Percentiles rank a stretch among this genome's conserved stretches.
Conservation (phyloP, 2,797 vertebrate genomes). For the Syngnathus acus region DNA sequence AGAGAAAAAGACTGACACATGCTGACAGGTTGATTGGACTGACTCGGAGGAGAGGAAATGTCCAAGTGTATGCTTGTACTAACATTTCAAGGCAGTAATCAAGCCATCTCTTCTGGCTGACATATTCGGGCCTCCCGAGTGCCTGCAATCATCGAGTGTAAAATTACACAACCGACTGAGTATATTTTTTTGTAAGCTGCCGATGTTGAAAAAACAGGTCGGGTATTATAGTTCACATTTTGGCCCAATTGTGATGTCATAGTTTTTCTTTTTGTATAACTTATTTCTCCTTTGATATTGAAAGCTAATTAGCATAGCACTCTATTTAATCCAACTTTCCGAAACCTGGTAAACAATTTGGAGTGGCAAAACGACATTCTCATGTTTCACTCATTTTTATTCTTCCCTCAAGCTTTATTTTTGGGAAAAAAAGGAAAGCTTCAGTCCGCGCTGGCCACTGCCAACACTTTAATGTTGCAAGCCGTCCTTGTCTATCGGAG, state of each 20-base stretch:
- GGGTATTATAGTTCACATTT: neutral
- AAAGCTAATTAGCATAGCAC: slow-evolving; percentile 21
- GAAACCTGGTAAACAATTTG: slow-evolving; percentile 21
- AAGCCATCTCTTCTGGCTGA: neutral
- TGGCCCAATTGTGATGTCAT: neutral
- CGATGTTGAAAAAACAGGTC: neutral
- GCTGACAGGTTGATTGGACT: slow-evolving; percentile 11
- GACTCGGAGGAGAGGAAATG: neutral
- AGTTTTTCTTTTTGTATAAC: too few species aligned
- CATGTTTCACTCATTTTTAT: slow-evolving; percentile 6
- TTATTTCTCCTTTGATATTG: neutral
- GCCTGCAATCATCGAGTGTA: neutral
- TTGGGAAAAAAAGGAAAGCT: slow-evolving; percentile 43
- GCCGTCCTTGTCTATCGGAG: slow-evolving; percentile 31
- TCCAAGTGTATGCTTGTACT: slow-evolving; percentile 6
- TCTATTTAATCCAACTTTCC: slow-evolving; percentile 30
- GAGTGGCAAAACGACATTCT: slow-evolving; percentile 21
- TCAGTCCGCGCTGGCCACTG: slow-evolving; percentile 19
- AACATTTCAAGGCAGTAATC: slow-evolving; percentile 8
- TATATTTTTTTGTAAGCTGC: neutral
- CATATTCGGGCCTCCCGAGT: neutral
- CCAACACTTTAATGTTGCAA: slow-evolving; percentile 35
- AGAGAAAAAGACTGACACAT: slow-evolving; percentile 3
- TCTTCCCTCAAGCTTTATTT: slow-evolving; percentile 21
- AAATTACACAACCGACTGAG: neutral